Conservation (phyloP, 2,113 vertebrate genomes). For the Pleuronectes platessa region DNA sequence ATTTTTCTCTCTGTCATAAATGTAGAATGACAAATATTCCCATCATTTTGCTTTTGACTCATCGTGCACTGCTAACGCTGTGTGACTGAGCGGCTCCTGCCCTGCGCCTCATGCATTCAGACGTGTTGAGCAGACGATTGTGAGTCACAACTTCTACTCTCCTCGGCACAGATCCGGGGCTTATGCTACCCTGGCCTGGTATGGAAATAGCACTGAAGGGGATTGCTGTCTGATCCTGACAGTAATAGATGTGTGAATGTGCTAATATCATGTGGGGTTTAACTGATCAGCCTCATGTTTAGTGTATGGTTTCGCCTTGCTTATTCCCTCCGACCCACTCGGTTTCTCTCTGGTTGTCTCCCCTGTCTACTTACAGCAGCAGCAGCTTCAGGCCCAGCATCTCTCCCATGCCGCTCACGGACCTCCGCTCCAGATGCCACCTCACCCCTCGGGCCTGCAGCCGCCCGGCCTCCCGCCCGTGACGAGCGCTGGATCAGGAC, state of each 20-base stretch:
- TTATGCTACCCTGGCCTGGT: constrained; percentile 45
- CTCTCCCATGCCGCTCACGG: constrained; percentile 95
- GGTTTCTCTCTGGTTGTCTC: constrained; percentile 46
- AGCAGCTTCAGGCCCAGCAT: constrained; percentile 97
- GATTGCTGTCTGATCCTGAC: constrained; percentile 54
- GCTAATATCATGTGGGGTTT: constrained; percentile 62
- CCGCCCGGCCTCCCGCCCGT: constrained; percentile 91
- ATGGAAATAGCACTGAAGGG: constrained; percentile 54
- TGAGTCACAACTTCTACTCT: constrained; percentile 41
- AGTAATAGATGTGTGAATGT: constrained; percentile 65
- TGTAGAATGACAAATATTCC: constrained; percentile 4
- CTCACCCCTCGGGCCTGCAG: constrained; percentile 93
- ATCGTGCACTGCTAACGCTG: not conserved
- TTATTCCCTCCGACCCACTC: constrained; percentile 74
- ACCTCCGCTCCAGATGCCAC: constrained; percentile 91
- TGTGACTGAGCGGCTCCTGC: constrained; percentile 14
- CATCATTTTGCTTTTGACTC: not conserved
- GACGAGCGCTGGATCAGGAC: constrained; percentile 88
- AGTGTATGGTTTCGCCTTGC: constrained; percentile 40
- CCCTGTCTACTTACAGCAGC: constrained; percentile 87
- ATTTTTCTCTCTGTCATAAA: constrained; percentile 7
- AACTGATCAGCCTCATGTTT: constrained; percentile 53
- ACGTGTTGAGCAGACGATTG: constrained; percentile 43
- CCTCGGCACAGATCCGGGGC: constrained; percentile 45
- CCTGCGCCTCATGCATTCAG: constrained; percentile 13